Conservation (phyloP, 1,140 invertebrate genomes). For the Archivesica marissinica region DNA sequence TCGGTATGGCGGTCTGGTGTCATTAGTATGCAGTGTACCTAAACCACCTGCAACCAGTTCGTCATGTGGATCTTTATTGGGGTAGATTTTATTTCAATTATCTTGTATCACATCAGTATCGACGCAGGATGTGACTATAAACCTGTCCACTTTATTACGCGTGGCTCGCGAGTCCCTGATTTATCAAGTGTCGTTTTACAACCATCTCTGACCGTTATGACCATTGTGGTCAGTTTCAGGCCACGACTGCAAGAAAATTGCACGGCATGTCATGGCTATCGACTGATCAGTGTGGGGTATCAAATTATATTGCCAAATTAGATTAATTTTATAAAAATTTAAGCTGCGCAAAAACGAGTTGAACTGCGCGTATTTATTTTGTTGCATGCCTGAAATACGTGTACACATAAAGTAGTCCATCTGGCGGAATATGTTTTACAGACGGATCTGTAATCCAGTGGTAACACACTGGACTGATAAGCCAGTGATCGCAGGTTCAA, state of each 20-base stretch:
- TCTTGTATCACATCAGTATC: constrained; percentile 7
- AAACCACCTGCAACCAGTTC: no score
- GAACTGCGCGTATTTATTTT: no score
- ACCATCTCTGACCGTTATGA: neutral
- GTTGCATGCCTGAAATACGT: no score
- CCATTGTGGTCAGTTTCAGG: neutral
- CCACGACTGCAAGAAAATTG: neutral
- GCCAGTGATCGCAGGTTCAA: no score
- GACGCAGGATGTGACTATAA: constrained; percentile 25
- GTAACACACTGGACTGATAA: no score
- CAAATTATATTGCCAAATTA: neutral
- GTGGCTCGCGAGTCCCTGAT: neutral
- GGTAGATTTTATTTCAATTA: constrained; percentile 54
- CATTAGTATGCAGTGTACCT: no score
- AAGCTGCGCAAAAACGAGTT: no score
- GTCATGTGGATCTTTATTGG: neutral
- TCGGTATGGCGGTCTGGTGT: no score
- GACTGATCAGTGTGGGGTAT: constrained; percentile 5
- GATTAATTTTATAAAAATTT: neutral
- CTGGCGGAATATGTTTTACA: no score
- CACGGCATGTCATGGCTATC: neutral
- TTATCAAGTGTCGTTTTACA: constrained; percentile 41
- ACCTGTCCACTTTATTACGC: constrained; percentile 21
- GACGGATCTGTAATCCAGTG: no score
- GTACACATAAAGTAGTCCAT: no score